Evolutionary conservation across 2,113 vertebrate species (phyloP), one percentile per base, ranked within the genome.

Genomic region (Rhineura floridana): DNA sequence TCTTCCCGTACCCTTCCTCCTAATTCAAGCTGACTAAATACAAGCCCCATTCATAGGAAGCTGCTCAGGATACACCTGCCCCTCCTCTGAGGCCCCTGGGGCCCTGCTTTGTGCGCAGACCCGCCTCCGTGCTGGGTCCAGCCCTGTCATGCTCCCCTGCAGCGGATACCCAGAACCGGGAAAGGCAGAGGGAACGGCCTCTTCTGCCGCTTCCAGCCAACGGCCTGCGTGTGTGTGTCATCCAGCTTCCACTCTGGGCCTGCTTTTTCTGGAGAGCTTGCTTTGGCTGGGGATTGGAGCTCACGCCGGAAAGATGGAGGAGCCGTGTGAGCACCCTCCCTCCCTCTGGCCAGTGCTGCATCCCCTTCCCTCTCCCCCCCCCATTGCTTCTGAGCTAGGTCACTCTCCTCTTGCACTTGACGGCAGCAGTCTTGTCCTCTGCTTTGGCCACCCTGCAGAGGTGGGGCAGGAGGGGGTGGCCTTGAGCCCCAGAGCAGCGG

Each of bases 11-110:
- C 28, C 42, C 75, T 10, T 5, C 44, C 23, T 25, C 2, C 33
- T 19, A 21, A 36, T 12, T 69, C 65, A 69, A 30, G 59, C 21
- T 62, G 59, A 21, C 59, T 3, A 23, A 25, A 23, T 4, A 62
- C 59, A 62, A 62, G n/a, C n/a, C n/a, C n/a, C n/a, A n/a, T n/a
- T n/a, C n/a, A n/a, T n/a, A n/a, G n/a, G n/a, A n/a, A n/a, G 91
- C 93, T 83, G 93, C 83, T 76, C 87, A 25, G 52, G 91, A n/a
- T 75, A 46, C 83, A 83, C 83, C 83, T 17, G 59, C 84, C 72
- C 83, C 88, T 91, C 89, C 89, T 91, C 90, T 91, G 90, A 19
- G 8, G 12, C 67, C 67, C 67, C 33, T 36, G 12, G 90, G 28
- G 0, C 87, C 88, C 83, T 85, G 87, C 65, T 6, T 3, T 23